A percentile compares a stretch with the other conserved stretches of the same genome.
These are phyloP conservation scores for Griposia aprilina DNA, from an alignment of 2,888 invertebrate species.

Conservation along the genomic window DNA sequence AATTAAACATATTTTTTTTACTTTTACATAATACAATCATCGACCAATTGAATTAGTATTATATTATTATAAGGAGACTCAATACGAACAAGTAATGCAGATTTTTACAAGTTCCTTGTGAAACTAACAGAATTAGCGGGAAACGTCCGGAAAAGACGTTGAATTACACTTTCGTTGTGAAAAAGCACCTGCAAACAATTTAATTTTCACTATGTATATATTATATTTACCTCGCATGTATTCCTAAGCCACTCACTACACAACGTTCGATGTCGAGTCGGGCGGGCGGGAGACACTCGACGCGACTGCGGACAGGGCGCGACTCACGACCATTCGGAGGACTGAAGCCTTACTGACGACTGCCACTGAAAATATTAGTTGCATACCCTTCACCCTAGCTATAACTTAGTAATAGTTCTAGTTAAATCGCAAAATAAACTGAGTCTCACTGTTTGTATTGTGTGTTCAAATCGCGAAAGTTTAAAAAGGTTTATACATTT, in stretches of 20 bases:
- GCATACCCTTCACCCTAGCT: slow-evolving; percentile 19
- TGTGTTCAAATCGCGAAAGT: slow-evolving; percentile 7
- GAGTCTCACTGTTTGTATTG: slow-evolving; percentile 11
- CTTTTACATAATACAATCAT: background rate
- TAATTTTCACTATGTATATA: background rate
- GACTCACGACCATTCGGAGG: slow-evolving; percentile 35
- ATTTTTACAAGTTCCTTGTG: background rate
- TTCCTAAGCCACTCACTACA: slow-evolving; percentile 26
- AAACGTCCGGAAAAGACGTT: background rate
- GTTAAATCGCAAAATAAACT: slow-evolving; percentile 1
- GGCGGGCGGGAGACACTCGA: slow-evolving; percentile 23
- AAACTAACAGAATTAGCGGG: background rate
- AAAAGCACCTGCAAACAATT: background rate
- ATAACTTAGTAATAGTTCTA: slow-evolving; percentile 6
- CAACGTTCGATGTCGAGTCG: slow-evolving; percentile 5
- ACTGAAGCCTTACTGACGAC: slow-evolving; percentile 55
- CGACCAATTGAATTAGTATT: background rate
- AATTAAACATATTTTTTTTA: background rate
- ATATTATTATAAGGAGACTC: background rate
- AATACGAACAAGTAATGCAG: background rate
- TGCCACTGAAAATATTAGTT: slow-evolving; percentile 27
- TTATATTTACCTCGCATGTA: slow-evolving; percentile 28
- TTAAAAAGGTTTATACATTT: slow-evolving; percentile 3
- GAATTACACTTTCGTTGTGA: background rate
- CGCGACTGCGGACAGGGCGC: slow-evolving; percentile 26